Evolutionary conservation across 2,888 invertebrate genomes (phyloP).

Genomic region (Perizoma flavofasciatum): DNA sequence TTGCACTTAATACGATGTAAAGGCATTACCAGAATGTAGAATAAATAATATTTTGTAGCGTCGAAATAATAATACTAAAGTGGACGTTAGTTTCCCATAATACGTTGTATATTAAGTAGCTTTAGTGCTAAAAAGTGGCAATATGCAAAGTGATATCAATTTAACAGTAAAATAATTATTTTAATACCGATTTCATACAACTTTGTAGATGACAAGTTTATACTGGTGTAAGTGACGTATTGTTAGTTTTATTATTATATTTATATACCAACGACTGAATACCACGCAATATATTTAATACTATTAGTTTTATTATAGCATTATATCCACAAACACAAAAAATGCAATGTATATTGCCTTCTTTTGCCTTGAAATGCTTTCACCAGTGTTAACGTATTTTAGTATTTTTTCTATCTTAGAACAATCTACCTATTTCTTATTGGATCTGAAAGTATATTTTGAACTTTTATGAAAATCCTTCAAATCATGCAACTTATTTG

Average conservation of each 20-base stretch:
- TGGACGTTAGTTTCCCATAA: conserved; percentile 48
- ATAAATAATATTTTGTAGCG: conserved; percentile 55
- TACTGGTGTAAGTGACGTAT: conserved; percentile 32
- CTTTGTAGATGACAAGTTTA: conserved; percentile 39
- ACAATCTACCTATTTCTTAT: neutral
- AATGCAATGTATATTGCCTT: conserved; percentile 1
- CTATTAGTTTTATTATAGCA: conserved; percentile 25
- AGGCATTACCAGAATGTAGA: conserved; percentile 74
- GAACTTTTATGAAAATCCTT: conserved; percentile 9
- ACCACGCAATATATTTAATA: conserved; percentile 20
- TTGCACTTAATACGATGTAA: neutral
- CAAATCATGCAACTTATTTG: conserved; percentile 8
- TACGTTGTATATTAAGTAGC: conserved; percentile 49
- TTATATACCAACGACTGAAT: conserved; percentile 38
- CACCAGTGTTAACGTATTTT: conserved; percentile 24
- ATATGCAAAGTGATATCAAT: conserved; percentile 51
- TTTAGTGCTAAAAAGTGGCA: conserved; percentile 43
- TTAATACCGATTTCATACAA: conserved; percentile 45
- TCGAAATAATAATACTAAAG: conserved; percentile 42
- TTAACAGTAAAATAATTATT: conserved; percentile 48
- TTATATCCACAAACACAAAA: conserved; percentile 27
- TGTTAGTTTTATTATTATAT: conserved; percentile 27
- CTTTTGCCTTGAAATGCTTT: conserved; percentile 31
- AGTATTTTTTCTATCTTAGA: conserved; percentile 11
- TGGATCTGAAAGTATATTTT: conserved; percentile 12